A percentile compares a stretch with the other conserved stretches of the same genome.
Evolutionary conservation across 2,113 vertebrate genomes (phyloP).

Genomic region (Spheniscus mendiculus): DNA sequence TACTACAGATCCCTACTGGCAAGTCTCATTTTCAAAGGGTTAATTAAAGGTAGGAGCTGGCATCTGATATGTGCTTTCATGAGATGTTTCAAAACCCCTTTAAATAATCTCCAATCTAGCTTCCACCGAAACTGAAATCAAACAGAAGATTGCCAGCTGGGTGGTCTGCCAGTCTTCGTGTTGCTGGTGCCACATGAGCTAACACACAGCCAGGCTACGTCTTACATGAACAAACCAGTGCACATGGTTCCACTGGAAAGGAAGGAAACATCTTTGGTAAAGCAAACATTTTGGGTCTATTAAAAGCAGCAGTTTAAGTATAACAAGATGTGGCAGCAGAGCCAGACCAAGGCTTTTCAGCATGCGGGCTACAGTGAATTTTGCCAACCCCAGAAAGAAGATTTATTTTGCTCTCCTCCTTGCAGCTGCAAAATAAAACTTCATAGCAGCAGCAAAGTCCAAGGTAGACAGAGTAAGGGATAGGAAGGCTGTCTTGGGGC

Average conservation of each 20-base stretch:
- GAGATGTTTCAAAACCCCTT: not conserved
- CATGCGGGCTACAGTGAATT: not conserved
- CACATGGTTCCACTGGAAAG: not conserved
- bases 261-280: not conserved
- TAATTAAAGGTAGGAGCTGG: not conserved
- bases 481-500: not conserved
- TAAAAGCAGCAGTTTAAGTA: constrained; percentile 26
- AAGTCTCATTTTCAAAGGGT: not conserved
- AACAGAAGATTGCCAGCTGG: not conserved
- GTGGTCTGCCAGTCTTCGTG: not conserved
- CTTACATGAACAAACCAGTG: not conserved
- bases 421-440: not conserved
- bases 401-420: not conserved
- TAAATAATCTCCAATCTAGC: not conserved
- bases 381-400: not conserved
- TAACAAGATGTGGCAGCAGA: constrained; percentile 11
- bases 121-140: not conserved
- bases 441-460: not conserved
- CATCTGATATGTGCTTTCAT: not conserved
- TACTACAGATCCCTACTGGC: not conserved
- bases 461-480: not conserved
- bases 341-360: not conserved
- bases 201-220: not conserved
- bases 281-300: not conserved
- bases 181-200: not conserved